phyloP scores from a whole-genome alignment of 2,888 invertebrate species.

The Epinotia ramella region DNA sequence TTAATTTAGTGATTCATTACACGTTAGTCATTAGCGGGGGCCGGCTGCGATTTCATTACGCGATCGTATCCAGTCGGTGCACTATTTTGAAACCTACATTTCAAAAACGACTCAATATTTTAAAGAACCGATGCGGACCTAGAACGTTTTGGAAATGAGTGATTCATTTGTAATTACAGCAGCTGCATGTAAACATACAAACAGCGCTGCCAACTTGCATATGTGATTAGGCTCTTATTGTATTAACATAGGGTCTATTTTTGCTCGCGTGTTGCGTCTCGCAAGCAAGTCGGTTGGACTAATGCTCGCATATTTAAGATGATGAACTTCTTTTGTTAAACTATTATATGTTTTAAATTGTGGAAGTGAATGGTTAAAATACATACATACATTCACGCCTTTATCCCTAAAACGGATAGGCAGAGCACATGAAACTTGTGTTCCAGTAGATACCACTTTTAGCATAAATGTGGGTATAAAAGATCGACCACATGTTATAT shows the following conservation, averaged over 20 bases:
- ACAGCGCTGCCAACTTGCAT: neutral
- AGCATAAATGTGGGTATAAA: no score
- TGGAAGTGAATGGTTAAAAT: neutral
- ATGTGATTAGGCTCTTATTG: neutral
- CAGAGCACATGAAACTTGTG: no score
- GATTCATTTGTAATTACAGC: constrained; percentile 38
- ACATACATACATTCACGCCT: no score
- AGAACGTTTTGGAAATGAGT: neutral
- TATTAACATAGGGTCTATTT: neutral
- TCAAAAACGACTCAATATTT: neutral
- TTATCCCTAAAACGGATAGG: no score
- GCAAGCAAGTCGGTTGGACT: neutral
- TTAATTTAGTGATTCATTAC: constrained; percentile 56
- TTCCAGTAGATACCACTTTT: no score
- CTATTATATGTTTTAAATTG: neutral
- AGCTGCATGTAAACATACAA: constrained; percentile 40
- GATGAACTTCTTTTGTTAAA: neutral
- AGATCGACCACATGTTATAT: no score
- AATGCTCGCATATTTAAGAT: neutral
- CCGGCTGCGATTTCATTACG: constrained; percentile 48
- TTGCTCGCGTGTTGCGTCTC: neutral
- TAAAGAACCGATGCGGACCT: neutral
- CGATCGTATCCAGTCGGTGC: constrained; percentile 47
- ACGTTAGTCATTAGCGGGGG: constrained; percentile 50
- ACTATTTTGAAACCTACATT: constrained; percentile 27